These are phyloP conservation scores for Peromyscus nudipes DNA, from an alignment of 2,797 vertebrate species.

Conservation along the genomic window DNA sequence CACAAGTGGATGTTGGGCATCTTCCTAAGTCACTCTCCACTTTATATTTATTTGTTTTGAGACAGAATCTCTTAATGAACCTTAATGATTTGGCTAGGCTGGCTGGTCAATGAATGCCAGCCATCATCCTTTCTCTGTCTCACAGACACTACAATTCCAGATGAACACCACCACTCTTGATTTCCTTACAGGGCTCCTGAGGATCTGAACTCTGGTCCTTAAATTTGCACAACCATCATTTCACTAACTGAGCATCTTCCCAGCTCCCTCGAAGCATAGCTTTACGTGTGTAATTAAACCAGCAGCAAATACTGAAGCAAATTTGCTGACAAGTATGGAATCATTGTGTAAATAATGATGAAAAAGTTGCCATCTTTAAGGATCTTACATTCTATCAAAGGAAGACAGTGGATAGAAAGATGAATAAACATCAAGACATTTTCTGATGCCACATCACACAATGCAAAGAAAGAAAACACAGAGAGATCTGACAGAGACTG, in stretches of 20 bases:
- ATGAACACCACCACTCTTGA: background rate
- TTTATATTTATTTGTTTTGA: background rate
- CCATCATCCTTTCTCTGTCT: background rate
- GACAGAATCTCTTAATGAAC: background rate
- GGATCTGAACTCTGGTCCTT: background rate
- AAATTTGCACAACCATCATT: background rate
- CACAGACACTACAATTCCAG: background rate
- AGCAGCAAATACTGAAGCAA: background rate
- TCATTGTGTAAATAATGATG: background rate
- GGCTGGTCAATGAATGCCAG: background rate
- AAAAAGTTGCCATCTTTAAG: background rate
- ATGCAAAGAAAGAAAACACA: background rate
- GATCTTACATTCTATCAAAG: slow-evolving; percentile 5
- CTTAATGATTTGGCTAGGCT: background rate
- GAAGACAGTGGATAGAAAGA: background rate
- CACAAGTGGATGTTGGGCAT: background rate
- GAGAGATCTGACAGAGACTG: background rate
- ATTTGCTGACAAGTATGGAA: background rate
- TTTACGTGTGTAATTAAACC: background rate
- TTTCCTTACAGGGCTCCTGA: background rate
- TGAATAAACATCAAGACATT: background rate
- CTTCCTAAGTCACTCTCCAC: background rate
- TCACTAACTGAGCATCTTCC: background rate
- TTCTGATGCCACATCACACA: background rate
- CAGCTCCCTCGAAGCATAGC: background rate